phyloP scores from a whole-genome alignment of 2,888 invertebrate genomes.

The Sinelater perroti region DNA sequence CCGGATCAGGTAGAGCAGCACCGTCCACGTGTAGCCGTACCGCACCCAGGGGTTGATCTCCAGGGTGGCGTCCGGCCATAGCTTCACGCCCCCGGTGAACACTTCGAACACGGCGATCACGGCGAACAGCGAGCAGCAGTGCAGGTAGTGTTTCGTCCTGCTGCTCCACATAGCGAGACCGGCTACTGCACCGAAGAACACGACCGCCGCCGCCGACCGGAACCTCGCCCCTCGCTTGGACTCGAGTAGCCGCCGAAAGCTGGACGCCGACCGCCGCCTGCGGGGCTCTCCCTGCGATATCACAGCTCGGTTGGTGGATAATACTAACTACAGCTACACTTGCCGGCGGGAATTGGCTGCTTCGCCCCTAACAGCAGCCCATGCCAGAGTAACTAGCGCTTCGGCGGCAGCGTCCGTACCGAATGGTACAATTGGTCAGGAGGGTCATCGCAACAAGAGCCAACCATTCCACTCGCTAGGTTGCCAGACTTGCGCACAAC shows the following conservation, averaged over 20 bases:
- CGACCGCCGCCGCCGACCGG: constrained; percentile 6
- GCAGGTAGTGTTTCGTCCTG: constrained; percentile 80
- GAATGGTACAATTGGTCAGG: constrained; percentile 29
- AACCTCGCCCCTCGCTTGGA: constrained; percentile 24
- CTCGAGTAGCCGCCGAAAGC: constrained; percentile 5
- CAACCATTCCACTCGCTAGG: constrained; percentile 10
- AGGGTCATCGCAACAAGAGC: constrained; percentile 29
- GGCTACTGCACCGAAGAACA: constrained; percentile 1
- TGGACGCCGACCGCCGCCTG: neutral
- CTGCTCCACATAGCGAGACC: constrained; percentile 64
- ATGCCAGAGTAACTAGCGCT: constrained; percentile 36
- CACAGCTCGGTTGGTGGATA: constrained; percentile 29
- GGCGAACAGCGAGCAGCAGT: constrained; percentile 77
- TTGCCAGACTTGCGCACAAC: constrained; percentile 26
- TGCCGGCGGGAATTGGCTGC: constrained; percentile 36
- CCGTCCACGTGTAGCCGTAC: constrained; percentile 80
- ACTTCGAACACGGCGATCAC: constrained; percentile 79
- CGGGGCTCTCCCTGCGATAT: constrained; percentile 19
- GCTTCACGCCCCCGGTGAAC: constrained; percentile 62
- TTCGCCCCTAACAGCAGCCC: constrained; percentile 25
- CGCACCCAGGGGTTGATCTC: constrained; percentile 81
- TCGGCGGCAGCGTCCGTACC: constrained; percentile 29
- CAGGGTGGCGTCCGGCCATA: constrained; percentile 62
- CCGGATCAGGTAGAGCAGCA: constrained; percentile 79
- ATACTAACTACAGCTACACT: constrained; percentile 18